Percentiles rank a stretch among this genome's conserved stretches.
phyloP scores from a whole-genome alignment of 2,113 vertebrate species.

The Chaetops frenatus region DNA sequence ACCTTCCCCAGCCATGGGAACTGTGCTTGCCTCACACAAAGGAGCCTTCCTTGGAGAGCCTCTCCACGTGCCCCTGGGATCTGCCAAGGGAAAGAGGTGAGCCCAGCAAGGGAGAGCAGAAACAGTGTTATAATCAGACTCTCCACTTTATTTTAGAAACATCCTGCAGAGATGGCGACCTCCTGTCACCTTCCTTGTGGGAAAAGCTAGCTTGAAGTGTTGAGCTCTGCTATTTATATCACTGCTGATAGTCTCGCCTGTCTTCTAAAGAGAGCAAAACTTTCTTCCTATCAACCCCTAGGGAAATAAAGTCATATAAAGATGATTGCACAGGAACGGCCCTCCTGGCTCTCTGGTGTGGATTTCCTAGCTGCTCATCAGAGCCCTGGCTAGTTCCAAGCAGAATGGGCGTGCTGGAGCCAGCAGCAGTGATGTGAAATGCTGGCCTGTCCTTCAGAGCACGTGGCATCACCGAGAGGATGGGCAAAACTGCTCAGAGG shows the following conservation, averaged over 20 bases:
- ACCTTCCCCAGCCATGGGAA: background rate
- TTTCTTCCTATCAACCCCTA: background rate
- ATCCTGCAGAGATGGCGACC: conserved; percentile 1
- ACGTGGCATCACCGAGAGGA: background rate
- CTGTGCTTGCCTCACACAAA: background rate
- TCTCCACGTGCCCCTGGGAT: background rate
- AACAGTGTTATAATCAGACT: background rate
- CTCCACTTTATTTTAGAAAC: conserved; percentile 46
- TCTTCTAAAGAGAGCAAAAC: background rate
- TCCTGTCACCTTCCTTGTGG: conserved; percentile 61
- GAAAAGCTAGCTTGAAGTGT: conserved; percentile 50
- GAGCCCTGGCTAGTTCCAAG: background rate
- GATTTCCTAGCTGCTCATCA: background rate
- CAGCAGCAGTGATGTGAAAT: background rate
- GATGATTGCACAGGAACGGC: background rate
- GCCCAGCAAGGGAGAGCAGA: background rate
- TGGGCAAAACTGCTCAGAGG: background rate
- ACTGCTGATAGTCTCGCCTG: background rate
- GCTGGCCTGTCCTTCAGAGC: background rate
- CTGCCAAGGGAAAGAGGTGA: background rate
- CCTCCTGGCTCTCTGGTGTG: background rate
- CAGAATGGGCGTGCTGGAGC: fast-evolving
- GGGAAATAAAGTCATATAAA: background rate
- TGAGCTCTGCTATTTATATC: conserved; percentile 60
- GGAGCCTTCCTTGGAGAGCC: background rate